phyloP scores from a whole-genome alignment of 2,113 vertebrate species.

The Tragelaphus scriptus region DNA sequence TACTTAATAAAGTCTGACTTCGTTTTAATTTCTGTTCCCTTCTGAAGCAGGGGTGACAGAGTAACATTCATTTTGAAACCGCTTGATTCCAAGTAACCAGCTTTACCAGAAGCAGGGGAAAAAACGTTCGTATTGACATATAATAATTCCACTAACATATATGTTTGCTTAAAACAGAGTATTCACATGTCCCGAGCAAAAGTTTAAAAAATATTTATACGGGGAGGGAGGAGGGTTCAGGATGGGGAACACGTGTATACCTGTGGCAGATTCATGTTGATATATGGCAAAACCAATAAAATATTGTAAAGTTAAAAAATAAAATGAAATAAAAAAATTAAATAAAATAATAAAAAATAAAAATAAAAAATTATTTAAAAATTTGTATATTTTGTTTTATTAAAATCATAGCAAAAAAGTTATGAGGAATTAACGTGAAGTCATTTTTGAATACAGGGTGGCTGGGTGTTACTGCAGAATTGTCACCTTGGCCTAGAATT shows the following conservation, averaged over 20 bases:
- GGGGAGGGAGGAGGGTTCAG: too few relatives aligned
- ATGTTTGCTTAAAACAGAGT: neutral
- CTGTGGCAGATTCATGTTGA: too few relatives aligned
- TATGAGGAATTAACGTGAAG: neutral
- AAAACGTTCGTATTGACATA: neutral
- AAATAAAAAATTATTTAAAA: neutral
- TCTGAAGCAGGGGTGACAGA: neutral
- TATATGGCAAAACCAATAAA: too few relatives aligned
- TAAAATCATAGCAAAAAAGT: neutral
- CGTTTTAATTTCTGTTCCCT: conserved; percentile 7
- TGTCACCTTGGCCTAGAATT: conserved; percentile 85
- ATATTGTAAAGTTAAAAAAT: too few relatives aligned
- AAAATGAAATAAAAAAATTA: too few relatives aligned
- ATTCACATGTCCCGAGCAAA: neutral
- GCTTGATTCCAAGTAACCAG: neutral
- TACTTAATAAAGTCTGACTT: conserved; percentile 25
- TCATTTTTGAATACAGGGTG: conserved; percentile 75
- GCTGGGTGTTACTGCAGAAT: conserved; percentile 84
- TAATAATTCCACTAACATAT: neutral
- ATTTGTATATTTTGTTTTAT: neutral
- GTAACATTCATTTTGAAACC: neutral
- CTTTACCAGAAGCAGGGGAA: neutral
- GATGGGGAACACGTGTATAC: too few relatives aligned
- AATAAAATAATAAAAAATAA: too few relatives aligned
- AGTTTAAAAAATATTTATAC: neutral